phyloP scores from a whole-genome alignment of 37 sponge, comb jelly and placozoan genomes.

The Bolinopsis microptera region DNA sequence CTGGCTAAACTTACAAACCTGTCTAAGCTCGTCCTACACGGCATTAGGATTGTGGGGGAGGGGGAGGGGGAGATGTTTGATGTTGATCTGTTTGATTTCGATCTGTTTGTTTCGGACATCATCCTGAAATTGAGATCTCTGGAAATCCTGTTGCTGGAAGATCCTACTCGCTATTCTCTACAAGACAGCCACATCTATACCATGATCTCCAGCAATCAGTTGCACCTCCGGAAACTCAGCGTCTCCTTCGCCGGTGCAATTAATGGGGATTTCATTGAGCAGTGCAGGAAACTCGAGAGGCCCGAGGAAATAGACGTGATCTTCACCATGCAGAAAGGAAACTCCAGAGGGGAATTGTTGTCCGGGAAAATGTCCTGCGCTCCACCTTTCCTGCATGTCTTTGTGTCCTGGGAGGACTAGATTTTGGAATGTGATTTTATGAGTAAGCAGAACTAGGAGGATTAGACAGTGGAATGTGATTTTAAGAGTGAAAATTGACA shows the following conservation, averaged over 20 bases:
- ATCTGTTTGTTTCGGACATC: neutral
- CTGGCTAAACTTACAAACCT: neutral
- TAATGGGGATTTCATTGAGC: neutral
- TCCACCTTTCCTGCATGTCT: neutral
- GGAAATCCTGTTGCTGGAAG: neutral
- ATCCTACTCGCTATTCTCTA: neutral
- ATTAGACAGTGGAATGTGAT: too few species aligned
- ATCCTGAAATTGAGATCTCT: neutral
- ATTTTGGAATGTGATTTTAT: too few species aligned
- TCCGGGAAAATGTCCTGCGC: neutral
- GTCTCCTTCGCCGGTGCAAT: neutral
- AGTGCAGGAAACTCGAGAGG: neutral
- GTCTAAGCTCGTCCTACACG: neutral
- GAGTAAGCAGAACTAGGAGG: too few species aligned
- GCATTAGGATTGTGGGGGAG: neutral
- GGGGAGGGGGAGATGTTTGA: too few species aligned
- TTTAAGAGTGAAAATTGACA: too few species aligned
- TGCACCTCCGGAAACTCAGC: neutral
- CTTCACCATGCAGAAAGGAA: neutral
- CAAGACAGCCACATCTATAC: neutral
- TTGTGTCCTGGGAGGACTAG: constrained; percentile 9
- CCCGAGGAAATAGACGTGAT: neutral
- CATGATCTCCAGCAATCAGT: neutral
- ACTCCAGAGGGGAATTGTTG: neutral
- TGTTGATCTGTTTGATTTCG: neutral